Evolutionary conservation across 1,140 invertebrate species (phyloP).

Genomic region (Zaprionus ornatus): DNA sequence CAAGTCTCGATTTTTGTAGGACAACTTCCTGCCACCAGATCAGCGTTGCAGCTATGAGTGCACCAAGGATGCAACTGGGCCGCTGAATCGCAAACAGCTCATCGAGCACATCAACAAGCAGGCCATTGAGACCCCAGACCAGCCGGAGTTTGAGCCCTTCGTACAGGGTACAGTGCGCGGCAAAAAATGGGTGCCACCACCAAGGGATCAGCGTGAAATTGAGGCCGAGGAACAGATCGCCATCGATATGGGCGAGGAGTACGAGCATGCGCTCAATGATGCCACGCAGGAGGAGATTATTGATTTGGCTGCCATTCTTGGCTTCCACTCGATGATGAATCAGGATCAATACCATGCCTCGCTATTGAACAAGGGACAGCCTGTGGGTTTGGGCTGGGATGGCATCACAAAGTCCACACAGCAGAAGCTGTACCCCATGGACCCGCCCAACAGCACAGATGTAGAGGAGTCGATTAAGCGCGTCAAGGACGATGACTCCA

Average conservation of each 20-base stretch:
- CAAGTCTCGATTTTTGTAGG: conserved; percentile 87
- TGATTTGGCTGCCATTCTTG: conserved; percentile 98
- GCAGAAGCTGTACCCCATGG: conserved; percentile 94
- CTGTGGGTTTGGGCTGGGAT: conserved; percentile 94
- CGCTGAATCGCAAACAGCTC: conserved; percentile 97
- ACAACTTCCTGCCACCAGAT: conserved; percentile 97
- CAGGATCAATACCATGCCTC: conserved; percentile 99
- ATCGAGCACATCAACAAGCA: conserved; percentile 99
- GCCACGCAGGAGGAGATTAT: conserved; percentile 99
- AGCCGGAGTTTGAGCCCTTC: conserved; percentile 97
- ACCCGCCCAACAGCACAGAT: conserved; percentile 97
- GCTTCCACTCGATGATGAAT: conserved; percentile 99
- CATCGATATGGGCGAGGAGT: conserved; percentile 97
- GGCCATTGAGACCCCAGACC: conserved; percentile 98
- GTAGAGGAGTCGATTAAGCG: conserved; percentile 95
- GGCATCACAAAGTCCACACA: conserved; percentile 97
- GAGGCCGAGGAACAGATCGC: conserved; percentile 95
- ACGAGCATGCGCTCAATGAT: conserved; percentile 94
- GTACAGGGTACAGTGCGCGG: conserved; percentile 94
- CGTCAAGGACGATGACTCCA: conserved; percentile 94
- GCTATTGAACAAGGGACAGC: conserved; percentile 94
- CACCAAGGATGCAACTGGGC: conserved; percentile 96
- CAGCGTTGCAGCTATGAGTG: conserved; percentile 98
- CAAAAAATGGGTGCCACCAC: conserved; percentile 96
- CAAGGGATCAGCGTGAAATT: conserved; percentile 91